A percentile compares a stretch with the other conserved stretches of the same genome.
Conservation (phyloP, 2,113 vertebrate genomes). For the Ctenodactylus gundi region DNA sequence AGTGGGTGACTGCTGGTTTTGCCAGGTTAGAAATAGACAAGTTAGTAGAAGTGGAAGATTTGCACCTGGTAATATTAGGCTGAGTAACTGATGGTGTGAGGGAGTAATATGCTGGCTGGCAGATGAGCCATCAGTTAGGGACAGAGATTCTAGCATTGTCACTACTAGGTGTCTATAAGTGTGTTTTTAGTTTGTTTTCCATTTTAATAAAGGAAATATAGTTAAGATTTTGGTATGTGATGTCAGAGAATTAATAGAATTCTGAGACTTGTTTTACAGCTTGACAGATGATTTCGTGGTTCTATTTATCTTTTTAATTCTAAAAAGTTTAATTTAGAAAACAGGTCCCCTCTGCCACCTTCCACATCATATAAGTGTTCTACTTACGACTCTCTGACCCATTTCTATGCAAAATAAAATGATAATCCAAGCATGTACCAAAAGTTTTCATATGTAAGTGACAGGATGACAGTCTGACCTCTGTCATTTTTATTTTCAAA, state of each 20-base stretch:
- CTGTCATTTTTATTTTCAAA: conserved; percentile 38
- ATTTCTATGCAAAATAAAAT: conserved; percentile 2
- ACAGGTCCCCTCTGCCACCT: neutral
- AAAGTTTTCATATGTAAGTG: conserved; percentile 21
- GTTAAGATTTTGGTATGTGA: neutral
- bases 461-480: neutral
- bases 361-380: neutral
- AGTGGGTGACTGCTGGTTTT: neutral
- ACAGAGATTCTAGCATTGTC: neutral
- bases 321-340: neutral
- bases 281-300: neutral
- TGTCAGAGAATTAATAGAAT: neutral
- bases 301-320: conserved; percentile 12
- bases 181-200: neutral
- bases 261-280: neutral
- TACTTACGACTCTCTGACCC: neutral
- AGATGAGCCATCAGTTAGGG: neutral
- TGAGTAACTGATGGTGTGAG: neutral
- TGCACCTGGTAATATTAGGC: neutral
- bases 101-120: neutral
- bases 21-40: neutral
- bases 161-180: neutral
- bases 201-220: neutral
- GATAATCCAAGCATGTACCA: neutral
- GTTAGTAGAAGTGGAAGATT: neutral